Base-by-base conservation (phyloP, 2,113 vertebrate species). In the Octodon degus region DNA sequence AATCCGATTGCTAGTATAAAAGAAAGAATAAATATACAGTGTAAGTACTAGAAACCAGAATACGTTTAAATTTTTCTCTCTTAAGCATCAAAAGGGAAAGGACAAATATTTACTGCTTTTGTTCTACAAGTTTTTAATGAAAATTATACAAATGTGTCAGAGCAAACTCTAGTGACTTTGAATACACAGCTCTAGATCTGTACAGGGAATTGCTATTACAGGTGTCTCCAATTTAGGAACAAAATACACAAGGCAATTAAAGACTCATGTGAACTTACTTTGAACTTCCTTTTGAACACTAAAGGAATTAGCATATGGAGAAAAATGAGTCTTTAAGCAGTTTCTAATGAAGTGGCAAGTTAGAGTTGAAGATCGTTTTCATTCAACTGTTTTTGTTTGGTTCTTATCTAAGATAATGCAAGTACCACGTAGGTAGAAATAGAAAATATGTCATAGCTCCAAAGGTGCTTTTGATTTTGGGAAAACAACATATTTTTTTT, bases 251-350 rank as follows among this genome's bases (percentile, higher is more conserved):
- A 22, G 83, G 62, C 96, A 63, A 86, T 86, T 90, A 95, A 93
- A 96, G 77, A 8, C 30, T 92, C 92, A 19, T 80, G 43, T 94
- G 74, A 95, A 96, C 32, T 95, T 96, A 90, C 53, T 91, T 95
- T 90, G 90, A 95, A 95, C 76, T 97, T 95, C 40, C 93, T 91
- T 82, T 55, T 80, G 60, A 90, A 58, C 68, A 88, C 58, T 88
- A 12, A 94, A 93, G 25, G 58, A 92, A 95, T 94, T 62, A 70
- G 80, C 70, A 74, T 50, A 12, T 82, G 62, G 65, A 79, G 40
- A 72, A 63, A 76, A 74, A 19, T 70, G 9, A 95, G 65, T 55
- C 79, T 91, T 80, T 68, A 86, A 95, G 27, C 30, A 90, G 68
- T 92, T 86, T 79, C 96, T 79, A 60, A 91, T 9, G 37, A 92